Evolutionary conservation across 1,140 invertebrate species (phyloP), one percentile per base, ranked within the genome.

Genomic region (Drosophila pectinifera): DNA sequence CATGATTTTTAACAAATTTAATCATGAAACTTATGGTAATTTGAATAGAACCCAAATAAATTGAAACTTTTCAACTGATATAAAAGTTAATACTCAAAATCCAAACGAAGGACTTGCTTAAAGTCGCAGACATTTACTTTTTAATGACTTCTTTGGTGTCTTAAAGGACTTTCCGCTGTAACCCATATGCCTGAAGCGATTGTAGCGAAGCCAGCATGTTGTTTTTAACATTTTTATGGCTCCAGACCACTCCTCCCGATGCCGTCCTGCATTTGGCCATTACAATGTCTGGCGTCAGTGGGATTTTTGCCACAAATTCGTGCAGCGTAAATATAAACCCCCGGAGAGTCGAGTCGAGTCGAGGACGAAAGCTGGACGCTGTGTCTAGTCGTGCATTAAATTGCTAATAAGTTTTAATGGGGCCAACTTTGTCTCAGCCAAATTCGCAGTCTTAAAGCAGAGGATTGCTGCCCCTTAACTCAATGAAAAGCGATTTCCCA

Each of bases 321-420:
- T 61, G 70, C 43, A 42, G 61, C 64, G 34, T 48, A 36, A 72
- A 69, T 39, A 26, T 42, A 57, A 67, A 56, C n/a, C 26, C 46
- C 55, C 24, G 42, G 26, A 42, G 41, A 43, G 41, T 6, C 31
- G 31, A 43, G 41, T 6, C 31, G 31, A 22, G 18, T 31, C 31
- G 49, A 20, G 41, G n/a, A 20, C 31, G 18, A 49, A 45, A 61
- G 34, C 46, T 62, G 26, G 63, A 57, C 55, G 24, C 42, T 85
- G 81, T 73, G 81, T 73, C 81, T 86, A 88, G 83, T 88, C 83
- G 83, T 86, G 83, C 83, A 86, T 88, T 88, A 88, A 86, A 86
- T 86, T 88, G 83, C 83, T 86, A 88, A 86, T 86, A 88, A 82
- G 78, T 86, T 86, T 86, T 86, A 85, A 88, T 86, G 77, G 65